phyloP scores from a whole-genome alignment of 2,888 invertebrate species.

The Temnothorax unifasciatus region DNA sequence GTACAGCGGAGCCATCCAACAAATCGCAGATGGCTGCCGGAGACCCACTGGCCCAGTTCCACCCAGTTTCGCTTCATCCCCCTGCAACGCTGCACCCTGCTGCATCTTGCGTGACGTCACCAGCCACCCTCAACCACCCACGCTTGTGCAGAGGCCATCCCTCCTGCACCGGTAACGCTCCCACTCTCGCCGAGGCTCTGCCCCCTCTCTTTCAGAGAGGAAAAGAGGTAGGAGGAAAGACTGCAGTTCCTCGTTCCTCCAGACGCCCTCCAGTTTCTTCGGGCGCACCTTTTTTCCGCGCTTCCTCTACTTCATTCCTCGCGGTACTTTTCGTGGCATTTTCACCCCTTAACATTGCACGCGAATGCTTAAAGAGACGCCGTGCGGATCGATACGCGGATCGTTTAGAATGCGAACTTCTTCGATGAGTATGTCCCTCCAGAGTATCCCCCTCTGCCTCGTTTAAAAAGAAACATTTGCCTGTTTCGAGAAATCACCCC shows the following conservation, averaged over 20 bases:
- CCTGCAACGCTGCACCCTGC: slow-evolving; percentile 80
- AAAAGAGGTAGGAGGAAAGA: slow-evolving; percentile 47
- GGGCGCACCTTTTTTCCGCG: not conserved
- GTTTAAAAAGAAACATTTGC: slow-evolving; percentile 41
- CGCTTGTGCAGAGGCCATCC: slow-evolving; percentile 74
- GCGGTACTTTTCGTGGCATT: not conserved
- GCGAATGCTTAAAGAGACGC: slow-evolving; percentile 3
- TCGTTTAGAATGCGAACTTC: slow-evolving; percentile 25
- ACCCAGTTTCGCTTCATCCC: slow-evolving; percentile 79
- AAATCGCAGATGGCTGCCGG: slow-evolving; percentile 83
- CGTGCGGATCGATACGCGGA: not conserved
- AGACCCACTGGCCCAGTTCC: slow-evolving; percentile 86
- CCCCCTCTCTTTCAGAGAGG: slow-evolving; percentile 38
- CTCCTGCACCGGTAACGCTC: slow-evolving; percentile 71
- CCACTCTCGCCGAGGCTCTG: slow-evolving; percentile 62
- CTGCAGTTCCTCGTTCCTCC: slow-evolving; percentile 11
- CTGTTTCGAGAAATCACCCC: slow-evolving; percentile 45
- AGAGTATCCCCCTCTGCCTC: not conserved
- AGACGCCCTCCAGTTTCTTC: slow-evolving; percentile 15
- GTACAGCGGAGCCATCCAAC: slow-evolving; percentile 61
- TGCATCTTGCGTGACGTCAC: slow-evolving; percentile 84
- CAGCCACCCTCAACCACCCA: slow-evolving; percentile 76
- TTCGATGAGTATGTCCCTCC: not conserved
- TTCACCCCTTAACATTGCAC: slow-evolving; percentile 9
- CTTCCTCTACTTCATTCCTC: not conserved